Base-by-base conservation (phyloP, 2,113 vertebrate species). In the Caloenas nicobarica region DNA sequence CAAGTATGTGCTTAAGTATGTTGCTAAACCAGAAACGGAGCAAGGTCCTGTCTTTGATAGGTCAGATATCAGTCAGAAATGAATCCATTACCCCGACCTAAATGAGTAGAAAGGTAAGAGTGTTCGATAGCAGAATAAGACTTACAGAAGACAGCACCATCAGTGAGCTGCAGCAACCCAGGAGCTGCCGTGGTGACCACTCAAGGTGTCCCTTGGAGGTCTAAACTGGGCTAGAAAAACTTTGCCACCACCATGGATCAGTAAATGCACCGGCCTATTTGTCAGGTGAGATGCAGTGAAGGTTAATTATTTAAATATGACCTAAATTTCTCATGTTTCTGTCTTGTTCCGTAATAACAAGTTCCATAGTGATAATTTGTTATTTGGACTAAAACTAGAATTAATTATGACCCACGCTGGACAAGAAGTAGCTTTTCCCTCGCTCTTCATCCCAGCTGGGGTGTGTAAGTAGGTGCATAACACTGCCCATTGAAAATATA, bases 261-360 rank as follows among this genome's bases (percentile, higher is more conserved):
- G 76, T 65, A 86, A 95, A 84, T 4, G 3, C 17, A 16, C 8
- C 36, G 18, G 22, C 2, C 0, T 78, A 28, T 72, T 84, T 95
- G 42, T 72, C 73, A 62, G 57, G 86, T 48, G 69, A 86, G 34
- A 62, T 64, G 21, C 24, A 64, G 11, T 17, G 72, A 89, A 53
- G 36, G 53, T 89, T 78, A 91, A 80, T 94, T 94, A 77, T 95
- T 91, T 86, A 95, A 91, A 81, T 79, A 25, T 93, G 78, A 85
- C 84, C 53, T 87, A 54, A 46, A 87, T 87, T 90, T 89, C 31
- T n/a, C 56, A 57, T 13, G 34, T 51, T 51, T 82, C 62, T 79
- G 1, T 77, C 46, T 93, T 62, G 17, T 86, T 84, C 24, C 11
- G 7, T 54, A 65, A 74, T 57, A 88, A 61, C 22, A 46, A 89